Evolutionary conservation across 1,140 invertebrate species (phyloP).

Genomic region (Drosophila ohnishii): DNA sequence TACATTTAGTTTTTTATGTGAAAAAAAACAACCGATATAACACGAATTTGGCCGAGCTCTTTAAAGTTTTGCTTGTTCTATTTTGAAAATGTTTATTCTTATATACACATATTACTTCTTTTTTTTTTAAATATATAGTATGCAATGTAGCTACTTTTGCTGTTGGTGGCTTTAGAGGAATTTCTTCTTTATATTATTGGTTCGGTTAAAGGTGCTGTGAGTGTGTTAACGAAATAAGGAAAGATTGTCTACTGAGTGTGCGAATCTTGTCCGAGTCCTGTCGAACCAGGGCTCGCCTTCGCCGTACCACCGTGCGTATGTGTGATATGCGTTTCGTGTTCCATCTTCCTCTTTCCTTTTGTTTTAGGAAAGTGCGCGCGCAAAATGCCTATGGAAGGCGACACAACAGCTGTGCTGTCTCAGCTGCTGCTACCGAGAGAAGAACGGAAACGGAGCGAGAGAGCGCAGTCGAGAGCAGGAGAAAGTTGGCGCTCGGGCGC

Average conservation of each 20-base stretch:
- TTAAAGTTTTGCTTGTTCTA: conserved; percentile 1
- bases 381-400: conserved; percentile 64
- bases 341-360: conserved; percentile 37
- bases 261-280: conserved; percentile 59
- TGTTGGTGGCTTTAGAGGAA: conserved; percentile 48
- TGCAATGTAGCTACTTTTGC: conserved; percentile 40
- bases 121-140: conserved; percentile 5
- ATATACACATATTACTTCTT: conserved; percentile 22
- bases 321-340: conserved; percentile 59
- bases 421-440: conserved; percentile 61
- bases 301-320: conserved; percentile 61
- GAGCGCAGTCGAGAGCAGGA: conserved; percentile 29
- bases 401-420: conserved; percentile 68
- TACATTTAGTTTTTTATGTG: conserved; percentile 23
- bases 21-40: conserved; percentile 14
- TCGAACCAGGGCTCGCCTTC: conserved; percentile 46
- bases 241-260: conserved; percentile 80
- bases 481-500: conserved; percentile 37
- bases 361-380: conserved; percentile 72
- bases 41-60: conserved; percentile 32
- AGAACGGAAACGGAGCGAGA: conserved; percentile 12
- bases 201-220: conserved; percentile 60
- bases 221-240: conserved; percentile 81
- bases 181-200: conserved; percentile 54
- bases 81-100: conserved; percentile 2